Percentiles rank a stretch among this genome's conserved stretches.
Evolutionary conservation across 1,140 invertebrate genomes (phyloP).

Genomic region (Anthonomus grandis): DNA sequence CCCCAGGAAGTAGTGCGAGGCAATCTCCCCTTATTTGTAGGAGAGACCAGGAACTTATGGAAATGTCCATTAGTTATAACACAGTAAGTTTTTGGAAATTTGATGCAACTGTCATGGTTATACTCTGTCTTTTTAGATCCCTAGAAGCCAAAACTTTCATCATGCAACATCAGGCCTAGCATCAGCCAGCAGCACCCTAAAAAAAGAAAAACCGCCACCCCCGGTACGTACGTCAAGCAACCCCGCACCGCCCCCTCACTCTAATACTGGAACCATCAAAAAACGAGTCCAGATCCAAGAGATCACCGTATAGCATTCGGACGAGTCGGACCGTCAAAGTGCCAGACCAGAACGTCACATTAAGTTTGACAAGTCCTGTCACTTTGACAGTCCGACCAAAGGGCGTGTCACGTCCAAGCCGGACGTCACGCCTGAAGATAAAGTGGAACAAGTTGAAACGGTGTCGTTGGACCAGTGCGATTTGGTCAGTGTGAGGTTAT

Average conservation of each 20-base stretch:
- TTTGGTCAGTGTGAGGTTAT: slow-evolving; percentile 46
- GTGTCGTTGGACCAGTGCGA: slow-evolving; percentile 35
- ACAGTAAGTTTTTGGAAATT: slow-evolving; percentile 16
- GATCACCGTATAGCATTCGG: slow-evolving; percentile 59
- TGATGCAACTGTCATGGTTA: slow-evolving; percentile 21
- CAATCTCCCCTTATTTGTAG: slow-evolving; percentile 35
- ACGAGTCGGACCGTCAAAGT: slow-evolving; percentile 6
- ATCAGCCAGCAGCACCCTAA: slow-evolving; percentile 34
- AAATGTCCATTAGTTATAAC: slow-evolving; percentile 14
- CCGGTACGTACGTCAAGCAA: slow-evolving; percentile 48
- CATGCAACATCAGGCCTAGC: slow-evolving; percentile 19
- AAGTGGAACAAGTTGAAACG: slow-evolving; percentile 21
- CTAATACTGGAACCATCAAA: slow-evolving; percentile 52
- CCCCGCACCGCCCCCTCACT: slow-evolving; percentile 21
- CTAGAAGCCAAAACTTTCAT: background rate
- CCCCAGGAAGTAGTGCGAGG: slow-evolving; percentile 37
- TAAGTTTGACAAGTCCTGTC: slow-evolving; percentile 14
- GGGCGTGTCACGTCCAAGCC: slow-evolving; percentile 16
- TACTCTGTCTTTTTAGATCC: background rate
- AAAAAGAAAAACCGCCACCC: slow-evolving; percentile 41
- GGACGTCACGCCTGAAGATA: slow-evolving; percentile 37
- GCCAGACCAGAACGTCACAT: slow-evolving; percentile 15
- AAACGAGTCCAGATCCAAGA: slow-evolving; percentile 66
- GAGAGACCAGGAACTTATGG: slow-evolving; percentile 29
- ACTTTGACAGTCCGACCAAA: slow-evolving; percentile 23